Evolutionary conservation across 2,888 invertebrate genomes (phyloP).

Genomic region (Amphimallon solstitiale): DNA sequence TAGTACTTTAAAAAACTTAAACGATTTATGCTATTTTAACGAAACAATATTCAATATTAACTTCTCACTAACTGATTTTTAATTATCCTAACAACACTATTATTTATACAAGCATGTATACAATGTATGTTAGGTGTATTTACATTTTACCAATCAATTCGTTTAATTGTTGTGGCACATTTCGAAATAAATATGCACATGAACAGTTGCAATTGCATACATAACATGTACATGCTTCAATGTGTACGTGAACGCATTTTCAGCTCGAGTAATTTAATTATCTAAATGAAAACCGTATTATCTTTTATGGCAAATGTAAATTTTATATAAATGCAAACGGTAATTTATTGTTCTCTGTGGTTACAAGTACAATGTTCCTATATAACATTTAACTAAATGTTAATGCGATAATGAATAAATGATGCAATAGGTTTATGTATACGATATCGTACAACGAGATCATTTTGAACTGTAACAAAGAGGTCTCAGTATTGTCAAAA

Average conservation of each 20-base stretch:
- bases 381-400: slow-evolving; percentile 12
- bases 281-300: slow-evolving; percentile 29
- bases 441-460: too few relatives aligned
- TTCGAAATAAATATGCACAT: slow-evolving; percentile 10
- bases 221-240: slow-evolving; percentile 2
- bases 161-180: slow-evolving; percentile 3
- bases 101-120: too few relatives aligned
- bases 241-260: background rate
- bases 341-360: slow-evolving; percentile 26
- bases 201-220: background rate
- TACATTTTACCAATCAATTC: slow-evolving; percentile 5
- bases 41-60: too few relatives aligned
- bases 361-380: slow-evolving; percentile 5
- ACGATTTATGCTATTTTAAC: too few relatives aligned
- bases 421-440: too few relatives aligned
- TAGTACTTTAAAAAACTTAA: too few relatives aligned
- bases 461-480: too few relatives aligned
- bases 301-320: slow-evolving; percentile 18
- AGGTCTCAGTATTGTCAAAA: too few relatives aligned
- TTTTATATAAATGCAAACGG: slow-evolving; percentile 3
- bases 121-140: too few relatives aligned
- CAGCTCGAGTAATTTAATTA: slow-evolving; percentile 30
- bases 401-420: background rate
- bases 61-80: too few relatives aligned
- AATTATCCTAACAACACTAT: too few relatives aligned